These are phyloP conservation scores for Paradisaea rubra DNA, from an alignment of 2,113 vertebrate genomes.

Conservation along the genomic window DNA sequence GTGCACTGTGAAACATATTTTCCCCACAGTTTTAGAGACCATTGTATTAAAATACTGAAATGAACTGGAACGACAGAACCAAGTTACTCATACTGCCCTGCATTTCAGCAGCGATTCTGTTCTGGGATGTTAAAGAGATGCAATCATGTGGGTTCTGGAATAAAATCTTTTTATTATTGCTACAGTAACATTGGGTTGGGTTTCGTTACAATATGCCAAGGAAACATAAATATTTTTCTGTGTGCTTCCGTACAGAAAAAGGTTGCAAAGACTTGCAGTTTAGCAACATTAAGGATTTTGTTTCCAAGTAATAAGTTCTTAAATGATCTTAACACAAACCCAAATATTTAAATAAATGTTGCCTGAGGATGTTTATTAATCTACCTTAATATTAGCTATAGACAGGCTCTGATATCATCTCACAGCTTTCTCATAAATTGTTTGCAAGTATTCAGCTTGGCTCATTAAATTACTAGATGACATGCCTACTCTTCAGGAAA, in stretches of 20 bases:
- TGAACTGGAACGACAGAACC: not conserved
- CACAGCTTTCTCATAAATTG: not conserved
- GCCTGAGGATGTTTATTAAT: not conserved
- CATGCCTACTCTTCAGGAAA: not conserved
- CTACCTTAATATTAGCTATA: not conserved
- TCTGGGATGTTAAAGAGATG: not conserved
- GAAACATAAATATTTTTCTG: not conserved
- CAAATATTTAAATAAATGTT: not conserved
- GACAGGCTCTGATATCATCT: not conserved
- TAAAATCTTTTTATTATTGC: not conserved
- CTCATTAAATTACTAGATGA: not conserved
- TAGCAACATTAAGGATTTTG: not conserved
- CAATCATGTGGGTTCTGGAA: not conserved
- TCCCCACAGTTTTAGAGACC: not conserved
- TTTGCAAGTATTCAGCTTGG: not conserved
- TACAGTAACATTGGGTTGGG: not conserved
- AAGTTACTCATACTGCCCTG: not conserved
- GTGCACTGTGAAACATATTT: not conserved
- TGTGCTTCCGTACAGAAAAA: not conserved
- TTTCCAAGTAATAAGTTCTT: not conserved
- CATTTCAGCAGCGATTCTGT: not conserved
- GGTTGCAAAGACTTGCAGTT: not conserved
- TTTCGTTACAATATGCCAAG: not conserved
- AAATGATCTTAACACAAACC: not conserved
- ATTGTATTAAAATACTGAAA: constrained; percentile 6